phyloP scores from a whole-genome alignment of 2,113 vertebrate species.

The Oryzias celebensis region DNA sequence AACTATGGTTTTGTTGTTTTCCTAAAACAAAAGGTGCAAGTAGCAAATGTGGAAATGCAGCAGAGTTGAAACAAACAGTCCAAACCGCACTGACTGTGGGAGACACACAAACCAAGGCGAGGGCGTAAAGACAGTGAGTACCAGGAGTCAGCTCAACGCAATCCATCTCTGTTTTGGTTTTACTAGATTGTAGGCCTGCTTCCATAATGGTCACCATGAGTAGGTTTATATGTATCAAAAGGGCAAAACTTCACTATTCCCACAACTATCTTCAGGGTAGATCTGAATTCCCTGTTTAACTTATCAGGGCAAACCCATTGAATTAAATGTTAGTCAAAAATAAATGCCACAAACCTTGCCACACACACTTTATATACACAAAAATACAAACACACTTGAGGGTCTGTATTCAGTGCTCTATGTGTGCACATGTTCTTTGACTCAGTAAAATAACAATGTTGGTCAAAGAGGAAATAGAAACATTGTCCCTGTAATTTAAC shows the following conservation, averaged over 20 bases:
- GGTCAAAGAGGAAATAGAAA: conserved; percentile 58
- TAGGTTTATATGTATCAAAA: conserved; percentile 48
- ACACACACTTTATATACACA: conserved; percentile 28
- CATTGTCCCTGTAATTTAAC: conserved; percentile 67
- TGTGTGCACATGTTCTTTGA: conserved; percentile 46
- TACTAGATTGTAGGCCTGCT: conserved; percentile 58
- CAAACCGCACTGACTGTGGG: conserved; percentile 38
- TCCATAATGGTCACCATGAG: conserved; percentile 50
- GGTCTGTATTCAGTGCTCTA: conserved; percentile 11
- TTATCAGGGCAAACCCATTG: conserved; percentile 54
- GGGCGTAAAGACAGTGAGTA: conserved; percentile 24
- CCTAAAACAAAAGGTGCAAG: conserved; percentile 46
- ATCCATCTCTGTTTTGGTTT: conserved; percentile 54
- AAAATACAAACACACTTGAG: conserved; percentile 28
- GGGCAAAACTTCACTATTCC: conserved; percentile 48
- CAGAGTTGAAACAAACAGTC: conserved; percentile 50
- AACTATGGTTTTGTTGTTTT: conserved; percentile 49
- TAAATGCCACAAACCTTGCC: conserved; percentile 30
- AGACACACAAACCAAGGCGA: conserved; percentile 36
- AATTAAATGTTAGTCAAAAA: not conserved
- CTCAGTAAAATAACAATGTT: conserved; percentile 57
- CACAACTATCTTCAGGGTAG: conserved; percentile 35
- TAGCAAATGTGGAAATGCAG: conserved; percentile 34
- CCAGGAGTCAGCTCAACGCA: conserved; percentile 37
- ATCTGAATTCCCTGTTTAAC: conserved; percentile 58